These are phyloP conservation scores for Pentalonia nigronervosa DNA, from an alignment of 1,140 invertebrate species.

Conservation along the genomic window DNA sequence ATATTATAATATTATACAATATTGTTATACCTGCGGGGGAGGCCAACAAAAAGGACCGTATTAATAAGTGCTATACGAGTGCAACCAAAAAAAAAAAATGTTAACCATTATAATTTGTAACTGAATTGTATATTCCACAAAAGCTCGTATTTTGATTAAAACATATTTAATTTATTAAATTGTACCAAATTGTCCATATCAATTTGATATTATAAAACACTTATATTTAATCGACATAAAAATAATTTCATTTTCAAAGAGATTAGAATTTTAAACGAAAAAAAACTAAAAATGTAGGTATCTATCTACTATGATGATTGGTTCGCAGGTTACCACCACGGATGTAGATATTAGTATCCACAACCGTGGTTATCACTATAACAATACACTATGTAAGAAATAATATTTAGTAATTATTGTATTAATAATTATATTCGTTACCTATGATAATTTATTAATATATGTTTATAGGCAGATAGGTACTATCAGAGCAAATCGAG, in stretches of 20 bases:
- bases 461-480: neutral
- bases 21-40: neutral
- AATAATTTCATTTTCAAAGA: neutral
- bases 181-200: neutral
- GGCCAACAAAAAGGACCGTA: neutral
- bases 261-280: neutral
- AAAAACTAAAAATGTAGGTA: neutral
- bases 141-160: neutral
- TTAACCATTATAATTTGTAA: neutral
- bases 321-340: neutral
- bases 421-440: neutral
- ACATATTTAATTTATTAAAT: neutral
- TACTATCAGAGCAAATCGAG: neutral
- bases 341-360: no score
- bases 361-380: no score
- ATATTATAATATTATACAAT: neutral
- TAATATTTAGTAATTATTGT: neutral
- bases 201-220: neutral
- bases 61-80: neutral
- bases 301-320: neutral
- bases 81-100: neutral
- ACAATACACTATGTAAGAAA: neutral
- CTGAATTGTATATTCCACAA: neutral
- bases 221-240: neutral
- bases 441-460: neutral